Conservation (phyloP, 2,888 invertebrate genomes). For the Sisyra terminalis region DNA sequence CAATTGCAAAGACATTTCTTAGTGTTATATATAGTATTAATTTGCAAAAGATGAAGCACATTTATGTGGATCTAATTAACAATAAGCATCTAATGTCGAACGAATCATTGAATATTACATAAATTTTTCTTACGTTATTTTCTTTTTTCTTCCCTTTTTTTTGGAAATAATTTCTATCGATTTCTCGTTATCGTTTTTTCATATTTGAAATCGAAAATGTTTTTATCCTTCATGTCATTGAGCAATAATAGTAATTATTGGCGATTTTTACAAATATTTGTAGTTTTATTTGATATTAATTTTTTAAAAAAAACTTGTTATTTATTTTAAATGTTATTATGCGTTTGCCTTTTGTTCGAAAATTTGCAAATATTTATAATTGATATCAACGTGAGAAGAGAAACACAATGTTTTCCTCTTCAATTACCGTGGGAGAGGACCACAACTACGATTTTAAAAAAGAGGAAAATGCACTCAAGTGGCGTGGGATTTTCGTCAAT, state of each 20-base stretch:
- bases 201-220: too few species aligned
- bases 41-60: not conserved
- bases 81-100: slow-evolving; percentile 3
- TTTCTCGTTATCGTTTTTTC: too few species aligned
- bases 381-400: too few species aligned
- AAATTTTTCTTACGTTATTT: not conserved
- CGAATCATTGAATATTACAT: slow-evolving; percentile 5
- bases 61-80: not conserved
- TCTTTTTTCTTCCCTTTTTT: not conserved
- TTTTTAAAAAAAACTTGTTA: slow-evolving; percentile 1
- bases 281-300: slow-evolving; percentile 1
- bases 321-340: not conserved
- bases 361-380: not conserved
- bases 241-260: not conserved
- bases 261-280: slow-evolving; percentile 1
- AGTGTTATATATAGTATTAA: too few species aligned
- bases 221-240: not conserved
- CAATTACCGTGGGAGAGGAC: slow-evolving; percentile 30
- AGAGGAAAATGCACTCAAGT: slow-evolving; percentile 78
- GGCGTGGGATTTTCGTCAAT: slow-evolving; percentile 80
- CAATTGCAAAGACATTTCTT: not conserved
- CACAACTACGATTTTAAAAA: slow-evolving; percentile 68
- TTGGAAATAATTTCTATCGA: too few species aligned
- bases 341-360: slow-evolving; percentile 5
- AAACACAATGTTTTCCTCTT: slow-evolving; percentile 18